Evolutionary conservation across 2,888 invertebrate species (phyloP), one percentile per base, ranked within the genome.

Genomic region (Pseudococcus longispinus): DNA sequence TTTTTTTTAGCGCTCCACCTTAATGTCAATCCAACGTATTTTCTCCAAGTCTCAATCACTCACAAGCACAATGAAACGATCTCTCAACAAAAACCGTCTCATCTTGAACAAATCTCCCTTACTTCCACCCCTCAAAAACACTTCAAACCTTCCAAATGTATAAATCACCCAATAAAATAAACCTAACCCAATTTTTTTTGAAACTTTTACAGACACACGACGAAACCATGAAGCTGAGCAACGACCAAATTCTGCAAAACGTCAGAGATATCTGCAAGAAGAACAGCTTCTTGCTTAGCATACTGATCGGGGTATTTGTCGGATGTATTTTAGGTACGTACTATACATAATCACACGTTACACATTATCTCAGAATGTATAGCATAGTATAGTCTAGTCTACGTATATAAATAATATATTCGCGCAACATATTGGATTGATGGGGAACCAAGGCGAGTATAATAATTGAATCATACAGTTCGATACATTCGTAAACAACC

Each of bases 281-380:
- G 32, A 87, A 87, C 51, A 74, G 51, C 20, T 87, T 87, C 32
- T 83, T 87, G 23, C 11, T 87, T 23, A 80, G 55, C 42, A 87
- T 87, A 51, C 32, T 87, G n/a, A 82, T 87, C 20, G 87, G 87
- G 55, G 87, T 87, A 6, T 20, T 82, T n/a, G 44, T 82, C 32
- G 87, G 87, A 51, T 51, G 29, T 26, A 80, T 80, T 32, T 80
- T 55, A 42, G 87, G 87, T 87, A 29, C 13, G 77, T 85, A 42
- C 60, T 8, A 23, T n/a, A n/a, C n/a, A n/a, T 26, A 65, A 65
- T 51, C 51, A 65, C 65, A 23, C 23, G 26, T 65, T 26, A 65
- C 26, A 65, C 11, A 65, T 65, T n/a, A 15, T 51, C 51, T n/a
- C 51, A 51, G 6, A 51, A 51, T 37, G 44, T 46, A 46, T 13